phyloP scores from a whole-genome alignment of 2,113 vertebrate species.

The Ailurus styani region DNA sequence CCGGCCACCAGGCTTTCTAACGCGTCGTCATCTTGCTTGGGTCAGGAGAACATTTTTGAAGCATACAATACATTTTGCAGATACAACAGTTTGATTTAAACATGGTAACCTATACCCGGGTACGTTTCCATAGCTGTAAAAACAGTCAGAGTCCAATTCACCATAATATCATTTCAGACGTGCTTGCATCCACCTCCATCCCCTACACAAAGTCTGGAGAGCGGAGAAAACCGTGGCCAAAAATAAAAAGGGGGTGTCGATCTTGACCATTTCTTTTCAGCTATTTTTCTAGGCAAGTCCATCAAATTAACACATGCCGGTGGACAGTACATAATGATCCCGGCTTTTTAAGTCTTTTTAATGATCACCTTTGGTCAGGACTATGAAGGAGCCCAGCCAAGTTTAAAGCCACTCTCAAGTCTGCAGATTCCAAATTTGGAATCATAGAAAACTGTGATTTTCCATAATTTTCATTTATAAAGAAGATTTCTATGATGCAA shows the following conservation, averaged over 20 bases:
- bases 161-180: background rate
- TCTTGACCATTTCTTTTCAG: background rate
- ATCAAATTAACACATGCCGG: background rate
- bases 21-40: fast-evolving
- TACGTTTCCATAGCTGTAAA: background rate
- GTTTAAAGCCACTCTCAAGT: background rate
- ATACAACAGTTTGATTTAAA: background rate
- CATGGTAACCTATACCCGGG: background rate
- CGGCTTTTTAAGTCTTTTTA: background rate
- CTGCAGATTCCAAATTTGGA: background rate
- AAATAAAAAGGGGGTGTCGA: background rate
- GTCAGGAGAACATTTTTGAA: background rate
- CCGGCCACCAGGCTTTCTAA: background rate
- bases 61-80: background rate
- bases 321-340: background rate
- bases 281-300: background rate
- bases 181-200: background rate
- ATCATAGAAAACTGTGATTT: background rate
- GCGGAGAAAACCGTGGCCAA: background rate
- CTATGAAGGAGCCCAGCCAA: background rate
- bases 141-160: background rate
- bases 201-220: background rate
- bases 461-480: background rate
- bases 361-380: background rate
- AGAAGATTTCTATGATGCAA: background rate